Evolutionary conservation across 2,888 invertebrate species (phyloP).

Genomic region (Sminthurinus aureus): DNA sequence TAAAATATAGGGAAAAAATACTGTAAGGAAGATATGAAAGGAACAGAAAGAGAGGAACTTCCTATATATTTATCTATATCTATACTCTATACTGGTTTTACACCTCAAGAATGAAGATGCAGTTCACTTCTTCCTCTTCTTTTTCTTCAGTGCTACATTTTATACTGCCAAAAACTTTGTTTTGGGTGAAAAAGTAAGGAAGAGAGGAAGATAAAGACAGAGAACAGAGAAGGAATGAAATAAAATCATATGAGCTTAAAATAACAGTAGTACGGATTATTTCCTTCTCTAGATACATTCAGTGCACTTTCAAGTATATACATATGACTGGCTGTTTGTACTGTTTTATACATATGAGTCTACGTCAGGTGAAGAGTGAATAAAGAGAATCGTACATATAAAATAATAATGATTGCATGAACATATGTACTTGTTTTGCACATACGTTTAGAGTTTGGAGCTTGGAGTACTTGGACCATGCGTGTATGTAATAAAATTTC

Average conservation of each 20-base stretch:
- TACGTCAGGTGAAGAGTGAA: not conserved
- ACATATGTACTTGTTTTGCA: not conserved
- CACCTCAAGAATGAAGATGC: too few relatives aligned
- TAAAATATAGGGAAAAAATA: too few relatives aligned
- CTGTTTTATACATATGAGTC: not conserved
- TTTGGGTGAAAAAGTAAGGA: too few relatives aligned
- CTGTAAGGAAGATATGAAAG: too few relatives aligned
- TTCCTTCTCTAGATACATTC: not conserved
- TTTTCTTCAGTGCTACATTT: too few relatives aligned
- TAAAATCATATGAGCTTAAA: conserved; percentile 11
- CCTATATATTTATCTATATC: too few relatives aligned
- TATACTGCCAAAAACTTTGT: not conserved
- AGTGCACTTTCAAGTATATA: not conserved
- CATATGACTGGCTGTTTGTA: not conserved
- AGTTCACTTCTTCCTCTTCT: too few relatives aligned
- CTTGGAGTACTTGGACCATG: not conserved
- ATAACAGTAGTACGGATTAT: conserved; percentile 33
- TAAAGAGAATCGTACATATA: too few relatives aligned
- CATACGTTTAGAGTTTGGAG: not conserved
- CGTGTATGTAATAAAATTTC: not conserved
- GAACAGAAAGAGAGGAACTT: too few relatives aligned
- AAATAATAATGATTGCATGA: too few relatives aligned
- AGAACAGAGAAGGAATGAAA: not conserved
- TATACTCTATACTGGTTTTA: too few relatives aligned
- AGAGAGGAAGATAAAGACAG: too few relatives aligned